Base-by-base conservation (phyloP, 2,113 vertebrate species). In the Pterocles orientalis region DNA sequence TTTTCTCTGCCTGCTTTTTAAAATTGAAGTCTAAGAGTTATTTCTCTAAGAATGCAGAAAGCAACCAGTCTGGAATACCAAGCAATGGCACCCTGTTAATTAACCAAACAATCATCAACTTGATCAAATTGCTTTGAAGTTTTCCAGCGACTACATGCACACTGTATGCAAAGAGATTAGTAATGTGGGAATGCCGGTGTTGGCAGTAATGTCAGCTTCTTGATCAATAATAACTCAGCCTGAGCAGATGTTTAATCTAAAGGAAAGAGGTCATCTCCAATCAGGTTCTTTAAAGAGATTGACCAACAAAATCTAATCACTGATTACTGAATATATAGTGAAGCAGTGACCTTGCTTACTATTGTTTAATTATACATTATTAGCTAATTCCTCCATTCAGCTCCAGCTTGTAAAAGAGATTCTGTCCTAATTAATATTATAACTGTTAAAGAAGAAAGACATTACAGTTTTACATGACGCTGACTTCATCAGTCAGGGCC, bases 261-360 rank as follows among this genome's bases (percentile, higher is more conserved):
- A 98, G 96, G 92, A 97, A 95, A 97, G 97, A 97, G 96, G 95
- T 97, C 96, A 91, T 97, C 95, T 97, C 77, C 97, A 96, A 93
- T 97, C 96, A 97, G 84, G 84, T 96, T 73, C 82, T 96, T 97
- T 86, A 93, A 97, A 97, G 95, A 97, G 94, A 97, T 96, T 26
- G 69, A 95, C 91, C 84, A 84, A 81, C 86, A 81, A 80, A 85
- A 81, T 57, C 71, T 96, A 96, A 98, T 97, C 94, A 92, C 94
- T 94, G 96, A 93, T 94, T 94, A 80, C 89, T 4, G 79, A 92
- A 92, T 94, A 87, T 96, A 96, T 96, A 97, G 96, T 95, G 93
- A 68, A 79, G 65, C 64, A 93, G 73, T 96, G 97, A 95, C 94
- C 93, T 97, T 93, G 75, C 51, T 89, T 96, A 90, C 86, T 82